Evolutionary conservation across 1,140 invertebrate species (phyloP).

Genomic region (Zelostemma sp.): DNA sequence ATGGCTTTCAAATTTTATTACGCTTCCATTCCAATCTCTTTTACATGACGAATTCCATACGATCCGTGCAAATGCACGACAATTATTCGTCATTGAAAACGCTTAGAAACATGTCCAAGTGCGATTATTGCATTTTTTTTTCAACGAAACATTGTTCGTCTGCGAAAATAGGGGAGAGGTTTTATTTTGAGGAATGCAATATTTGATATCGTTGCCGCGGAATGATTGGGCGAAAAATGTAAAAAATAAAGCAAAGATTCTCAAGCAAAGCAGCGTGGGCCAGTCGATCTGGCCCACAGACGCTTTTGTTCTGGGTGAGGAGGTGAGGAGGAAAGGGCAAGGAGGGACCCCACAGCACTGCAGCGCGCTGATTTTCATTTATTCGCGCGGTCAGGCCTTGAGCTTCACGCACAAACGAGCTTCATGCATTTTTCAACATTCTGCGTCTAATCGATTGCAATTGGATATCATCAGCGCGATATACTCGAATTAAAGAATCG

Average conservation of each 20-base stretch:
- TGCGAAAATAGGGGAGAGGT: no score
- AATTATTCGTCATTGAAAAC: no score
- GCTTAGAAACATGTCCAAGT: no score
- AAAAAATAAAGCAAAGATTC: constrained; percentile 32
- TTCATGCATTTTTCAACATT: constrained; percentile 49
- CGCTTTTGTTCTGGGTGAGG: constrained; percentile 45
- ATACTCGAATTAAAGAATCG: not conserved
- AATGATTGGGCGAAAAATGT: no score
- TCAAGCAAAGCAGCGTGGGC: constrained; percentile 29
- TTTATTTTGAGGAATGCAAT: no score
- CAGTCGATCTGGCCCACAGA: constrained; percentile 44
- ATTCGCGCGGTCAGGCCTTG: constrained; percentile 45
- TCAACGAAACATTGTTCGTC: no score
- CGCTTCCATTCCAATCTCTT: not conserved
- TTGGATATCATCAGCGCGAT: not conserved
- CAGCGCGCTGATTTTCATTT: constrained; percentile 47
- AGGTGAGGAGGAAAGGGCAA: constrained; percentile 35
- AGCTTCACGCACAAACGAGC: constrained; percentile 43
- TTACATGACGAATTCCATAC: not conserved
- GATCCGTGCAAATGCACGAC: no score
- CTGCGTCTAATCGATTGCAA: constrained; percentile 37
- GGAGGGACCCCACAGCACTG: constrained; percentile 26
- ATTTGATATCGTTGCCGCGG: no score
- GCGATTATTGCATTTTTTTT: no score
- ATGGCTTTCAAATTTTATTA: constrained; percentile 15